Percentiles rank a stretch among this genome's conserved stretches.
Evolutionary conservation across 2,888 invertebrate species (phyloP).

Genomic region (Tolmerus cingulatus): DNA sequence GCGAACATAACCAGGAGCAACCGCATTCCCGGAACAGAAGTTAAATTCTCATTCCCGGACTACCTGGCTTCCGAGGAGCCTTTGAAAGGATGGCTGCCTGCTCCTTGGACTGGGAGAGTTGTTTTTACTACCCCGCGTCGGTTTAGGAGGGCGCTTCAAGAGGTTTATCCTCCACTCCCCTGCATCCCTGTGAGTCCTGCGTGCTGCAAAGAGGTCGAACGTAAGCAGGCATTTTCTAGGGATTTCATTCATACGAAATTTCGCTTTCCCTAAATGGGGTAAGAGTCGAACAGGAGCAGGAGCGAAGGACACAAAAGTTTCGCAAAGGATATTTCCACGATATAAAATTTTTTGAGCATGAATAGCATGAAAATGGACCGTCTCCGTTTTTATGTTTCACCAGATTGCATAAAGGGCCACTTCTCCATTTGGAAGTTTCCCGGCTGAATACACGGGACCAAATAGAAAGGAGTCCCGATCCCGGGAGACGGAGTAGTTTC

Average conservation of each 20-base stretch:
- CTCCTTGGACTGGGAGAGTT: neutral
- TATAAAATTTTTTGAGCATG: neutral
- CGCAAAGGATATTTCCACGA: neutral
- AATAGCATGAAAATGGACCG: neutral
- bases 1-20: neutral
- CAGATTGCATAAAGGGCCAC: neutral
- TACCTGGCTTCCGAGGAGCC: neutral
- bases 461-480: neutral
- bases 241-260: constrained; percentile 35
- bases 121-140: neutral
- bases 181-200: neutral
- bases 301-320: neutral
- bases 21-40: neutral
- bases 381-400: neutral
- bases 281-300: neutral
- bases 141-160: neutral
- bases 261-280: constrained; percentile 31
- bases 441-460: neutral
- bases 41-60: neutral
- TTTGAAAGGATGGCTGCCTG: neutral
- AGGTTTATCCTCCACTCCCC: neutral
- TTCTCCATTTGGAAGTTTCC: constrained; percentile 5
- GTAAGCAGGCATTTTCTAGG: neutral
- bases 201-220: neutral
- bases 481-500: neutral